Base-by-base conservation (phyloP, 2,797 vertebrate genomes). In the Sebastes alutus region DNA sequence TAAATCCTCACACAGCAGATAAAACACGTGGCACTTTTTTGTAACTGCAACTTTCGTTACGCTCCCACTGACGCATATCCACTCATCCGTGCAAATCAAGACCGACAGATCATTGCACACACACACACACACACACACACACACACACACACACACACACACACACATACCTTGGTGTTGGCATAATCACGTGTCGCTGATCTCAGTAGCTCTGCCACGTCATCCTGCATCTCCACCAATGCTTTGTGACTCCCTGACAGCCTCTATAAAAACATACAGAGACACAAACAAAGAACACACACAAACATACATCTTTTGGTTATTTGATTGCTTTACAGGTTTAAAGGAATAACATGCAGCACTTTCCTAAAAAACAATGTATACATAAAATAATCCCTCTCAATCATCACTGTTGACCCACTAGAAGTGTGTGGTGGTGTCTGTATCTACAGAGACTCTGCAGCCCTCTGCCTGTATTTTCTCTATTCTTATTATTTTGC, bases 151-250 rank as follows among this genome's bases (percentile, higher is more conserved):
- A 30, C 33, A 32, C 71, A 78, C 72, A 46, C 63, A 59, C 72
- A 69, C 61, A 73, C 63, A 74, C 83, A 93, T 92, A 98, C 97
- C 97, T 97, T 97, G 84, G 97, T 96, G 92, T 92, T 94, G 22
- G 97, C 96, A 59, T 96, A 90, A 52, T 98, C 97, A 78, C 90
- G 95, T 23, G 96, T 90, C 0, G 96, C 95, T 18, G 95, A 97
- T 87, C 85, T 95, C 92, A 98, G 93, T 54, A 99, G 96, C 75
- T 98, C 97, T 0, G 84, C 81, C 87, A 98, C 96, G 22, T 97
- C 93, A 58, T 98, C 98, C 85, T 99, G 98, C 97, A 98, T 98
- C 94, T 99, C 97, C 83, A 99, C 97, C 94, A 99, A 87, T 1
- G 97, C 97, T 92, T 98, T 97, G 95, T 99, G 98, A 87, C 98